These are phyloP conservation scores for Pelodytes ibericus DNA, from an alignment of 2,797 vertebrate species.

Conservation along the genomic window DNA sequence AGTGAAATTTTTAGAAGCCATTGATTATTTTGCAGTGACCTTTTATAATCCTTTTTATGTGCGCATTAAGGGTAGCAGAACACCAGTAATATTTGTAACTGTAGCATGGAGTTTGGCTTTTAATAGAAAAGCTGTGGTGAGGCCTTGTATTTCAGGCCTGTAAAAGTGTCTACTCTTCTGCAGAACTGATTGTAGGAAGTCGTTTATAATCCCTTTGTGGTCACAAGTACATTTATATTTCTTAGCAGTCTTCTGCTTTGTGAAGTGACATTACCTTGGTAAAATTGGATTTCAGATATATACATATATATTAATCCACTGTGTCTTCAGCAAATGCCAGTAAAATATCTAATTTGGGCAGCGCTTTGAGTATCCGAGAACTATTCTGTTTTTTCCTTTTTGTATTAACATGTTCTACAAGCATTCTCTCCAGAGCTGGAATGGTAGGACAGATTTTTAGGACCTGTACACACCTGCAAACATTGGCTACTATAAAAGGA, in stretches of 20 bases:
- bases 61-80: slow-evolving; percentile 1
- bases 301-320: not conserved
- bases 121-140: slow-evolving; percentile 2
- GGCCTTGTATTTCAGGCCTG: slow-evolving; percentile 10
- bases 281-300: not conserved
- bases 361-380: not conserved
- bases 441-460: too few species aligned
- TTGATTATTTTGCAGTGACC: slow-evolving; percentile 14
- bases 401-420: too few species aligned
- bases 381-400: not conserved
- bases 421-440: too few species aligned
- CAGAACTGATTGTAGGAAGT: not conserved
- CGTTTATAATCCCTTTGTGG: slow-evolving; percentile 24
- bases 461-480: too few species aligned
- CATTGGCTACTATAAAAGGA: too few species aligned
- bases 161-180: slow-evolving; percentile 14
- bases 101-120: not conserved
- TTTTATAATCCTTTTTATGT: slow-evolving; percentile 8
- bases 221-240: not conserved
- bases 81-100: slow-evolving; percentile 1
- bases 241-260: not conserved
- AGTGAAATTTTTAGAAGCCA: not conserved
- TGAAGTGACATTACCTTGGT: not conserved
- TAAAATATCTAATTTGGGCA: not conserved
- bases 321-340: not conserved